Evolutionary conservation across 1,140 invertebrate genomes (phyloP).

Genomic region (Pentalonia nigronervosa): DNA sequence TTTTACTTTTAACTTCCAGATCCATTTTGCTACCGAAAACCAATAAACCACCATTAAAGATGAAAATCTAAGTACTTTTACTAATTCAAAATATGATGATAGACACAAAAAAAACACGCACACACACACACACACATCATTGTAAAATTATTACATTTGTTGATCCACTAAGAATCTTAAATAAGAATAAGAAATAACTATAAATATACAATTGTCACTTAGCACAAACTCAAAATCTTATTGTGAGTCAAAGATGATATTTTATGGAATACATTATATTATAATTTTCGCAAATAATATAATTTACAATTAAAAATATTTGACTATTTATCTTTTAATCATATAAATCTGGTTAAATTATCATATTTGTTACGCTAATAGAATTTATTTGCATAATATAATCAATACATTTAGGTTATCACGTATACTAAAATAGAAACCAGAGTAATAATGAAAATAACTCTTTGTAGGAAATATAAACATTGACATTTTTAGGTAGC

Average conservation of each 20-base stretch:
- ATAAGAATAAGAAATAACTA: background rate
- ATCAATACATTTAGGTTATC: background rate
- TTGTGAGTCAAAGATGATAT: background rate
- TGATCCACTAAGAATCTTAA: background rate
- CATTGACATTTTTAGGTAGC: background rate
- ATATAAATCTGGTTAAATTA: background rate
- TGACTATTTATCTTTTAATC: background rate
- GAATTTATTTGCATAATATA: background rate
- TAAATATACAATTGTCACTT: background rate
- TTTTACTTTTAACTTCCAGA: too few species aligned
- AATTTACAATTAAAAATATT: background rate
- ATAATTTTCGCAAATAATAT: background rate
- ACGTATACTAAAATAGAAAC: background rate
- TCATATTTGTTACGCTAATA: conserved; percentile 11
- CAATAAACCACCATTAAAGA: background rate
- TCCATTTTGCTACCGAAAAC: too few species aligned
- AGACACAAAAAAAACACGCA: background rate
- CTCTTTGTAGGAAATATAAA: background rate
- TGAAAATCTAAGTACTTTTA: background rate
- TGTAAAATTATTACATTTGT: background rate
- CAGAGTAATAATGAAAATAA: background rate
- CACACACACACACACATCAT: background rate
- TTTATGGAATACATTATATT: background rate
- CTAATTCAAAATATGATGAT: background rate
- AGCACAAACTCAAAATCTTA: background rate